Evolutionary conservation across 2,113 vertebrate species (phyloP).

Genomic region (Dicrurus megarhynchus): DNA sequence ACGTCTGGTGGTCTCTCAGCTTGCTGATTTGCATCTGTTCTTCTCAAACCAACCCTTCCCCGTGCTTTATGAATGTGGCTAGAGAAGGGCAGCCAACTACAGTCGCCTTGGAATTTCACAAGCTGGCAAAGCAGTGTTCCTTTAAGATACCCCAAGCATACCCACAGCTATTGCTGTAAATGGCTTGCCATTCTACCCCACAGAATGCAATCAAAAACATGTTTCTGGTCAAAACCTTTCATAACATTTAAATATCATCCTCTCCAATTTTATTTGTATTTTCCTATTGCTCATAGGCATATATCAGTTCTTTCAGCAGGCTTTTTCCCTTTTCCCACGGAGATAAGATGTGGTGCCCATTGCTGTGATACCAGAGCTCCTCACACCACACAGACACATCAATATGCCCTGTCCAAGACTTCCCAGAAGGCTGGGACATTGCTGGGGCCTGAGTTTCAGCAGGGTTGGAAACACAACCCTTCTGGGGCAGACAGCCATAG

Average conservation of each 20-base stretch:
- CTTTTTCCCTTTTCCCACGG: not conserved
- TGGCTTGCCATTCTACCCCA: not conserved
- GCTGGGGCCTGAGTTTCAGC: no score
- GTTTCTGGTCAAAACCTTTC: not conserved
- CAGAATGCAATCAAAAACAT: not conserved
- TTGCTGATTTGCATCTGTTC: not conserved
- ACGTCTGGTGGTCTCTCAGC: not conserved
- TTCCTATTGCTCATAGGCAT: not conserved
- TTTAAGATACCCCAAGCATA: not conserved
- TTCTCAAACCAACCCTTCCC: not conserved
- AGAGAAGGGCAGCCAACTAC: not conserved
- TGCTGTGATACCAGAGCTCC: not conserved
- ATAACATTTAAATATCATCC: not conserved
- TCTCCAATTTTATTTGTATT: not conserved
- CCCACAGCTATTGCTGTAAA: not conserved
- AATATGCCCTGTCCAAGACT: not conserved
- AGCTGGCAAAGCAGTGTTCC: not conserved
- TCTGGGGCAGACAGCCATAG: not conserved
- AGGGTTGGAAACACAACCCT: not conserved
- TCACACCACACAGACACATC: rapidly evolving
- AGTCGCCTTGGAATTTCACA: not conserved
- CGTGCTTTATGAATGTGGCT: not conserved
- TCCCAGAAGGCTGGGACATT: not conserved
- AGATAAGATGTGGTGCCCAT: rapidly evolving
- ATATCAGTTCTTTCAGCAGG: not conserved